Base-by-base conservation (phyloP, 2,113 vertebrate genomes). In the Galbula dea region DNA sequence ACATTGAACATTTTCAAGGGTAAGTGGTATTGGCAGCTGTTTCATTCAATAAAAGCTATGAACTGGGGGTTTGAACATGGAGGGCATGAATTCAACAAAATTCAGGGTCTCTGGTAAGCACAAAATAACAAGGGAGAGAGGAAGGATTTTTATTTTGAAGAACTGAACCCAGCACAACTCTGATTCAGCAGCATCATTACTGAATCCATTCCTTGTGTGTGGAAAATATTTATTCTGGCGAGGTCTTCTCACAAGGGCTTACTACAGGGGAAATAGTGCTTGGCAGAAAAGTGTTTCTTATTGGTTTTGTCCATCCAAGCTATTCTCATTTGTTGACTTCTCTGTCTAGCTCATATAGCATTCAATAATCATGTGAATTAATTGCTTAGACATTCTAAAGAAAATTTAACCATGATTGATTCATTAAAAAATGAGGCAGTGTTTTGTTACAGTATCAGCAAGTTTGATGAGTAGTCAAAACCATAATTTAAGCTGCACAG, bases 211-310 rank as follows among this genome's bases (percentile, higher is more conserved):
- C 67, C 59, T 78, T 75, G 83, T 84, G 68, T 83, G 67, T 32
- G 34, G 63, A 91, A 95, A 95, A 96, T 89, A 90, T 89, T 94
- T 96, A 90, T 90, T 93, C 93, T 94, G 94, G 76, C 32, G 0
- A 92, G 20, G 23, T 58, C 12, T 20, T 63, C 55, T 15, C 82
- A 63, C 39, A 86, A 76, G 34, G 4, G 36, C 26, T 94, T 93
- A 88, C 37, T 88, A 37, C 37, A 93, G 67, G 96, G 81, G 80
- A 96, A 95, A 89, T 30, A 62, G 14, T 26, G 12, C 27, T 88
- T 69, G 73, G 39, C n/a, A 86, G 89, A 94, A 90, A 78, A 71
- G 24, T 79, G 57, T 93, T 89, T 90, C 92, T 94, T 93, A 52
- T 41, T 87, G 24, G 15, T 92, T 80, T 95, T 71, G 39, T 82